A percentile compares a stretch with the other conserved stretches of the same genome.
Conservation (phyloP, 2,113 vertebrate genomes). For the Rattus norvegicus region GRCr8 NC_086028.1:94963001-94963500, state of each 20-base stretch:
- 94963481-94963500: constrained; percentile 51
- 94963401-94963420: constrained; percentile 37
- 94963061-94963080: constrained; percentile 18
- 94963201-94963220: background rate
- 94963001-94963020: background rate
- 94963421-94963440: constrained; percentile 74
- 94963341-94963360: background rate
- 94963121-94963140: background rate
- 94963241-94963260: background rate
- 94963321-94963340: background rate
- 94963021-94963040: background rate
- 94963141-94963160: background rate
- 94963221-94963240: background rate
- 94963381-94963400: constrained; percentile 45
- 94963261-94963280: background rate
- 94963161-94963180: background rate
- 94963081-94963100: background rate
- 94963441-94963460: constrained; percentile 78
- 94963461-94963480: constrained; percentile 74
- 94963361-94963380: constrained; percentile 36
- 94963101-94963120: background rate
- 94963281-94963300: accelerated
- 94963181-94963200: background rate
- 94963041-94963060: background rate
- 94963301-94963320: background rate